A percentile compares a stretch with the other conserved stretches of the same genome.
Conservation (phyloP, 2,113 vertebrate species). For the Protobothrops flavoviridis region DNA sequence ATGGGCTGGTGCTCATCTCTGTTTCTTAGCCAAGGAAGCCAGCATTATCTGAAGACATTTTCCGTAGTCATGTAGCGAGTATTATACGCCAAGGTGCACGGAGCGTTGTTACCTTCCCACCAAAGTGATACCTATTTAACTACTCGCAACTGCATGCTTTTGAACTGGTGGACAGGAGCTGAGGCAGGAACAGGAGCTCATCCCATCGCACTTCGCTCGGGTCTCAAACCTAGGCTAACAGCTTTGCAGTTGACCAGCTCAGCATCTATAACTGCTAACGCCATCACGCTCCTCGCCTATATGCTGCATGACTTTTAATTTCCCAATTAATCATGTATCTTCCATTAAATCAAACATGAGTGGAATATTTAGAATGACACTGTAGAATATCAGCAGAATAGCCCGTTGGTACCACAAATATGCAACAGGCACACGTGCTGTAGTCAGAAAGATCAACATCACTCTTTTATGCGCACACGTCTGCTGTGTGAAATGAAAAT, state of each 20-base stretch:
- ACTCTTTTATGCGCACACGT: neutral
- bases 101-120: neutral
- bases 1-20: neutral
- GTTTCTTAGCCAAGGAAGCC: neutral
- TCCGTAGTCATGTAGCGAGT: neutral
- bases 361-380: neutral
- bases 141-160: neutral
- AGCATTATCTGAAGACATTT: neutral
- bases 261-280: no score
- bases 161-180: neutral
- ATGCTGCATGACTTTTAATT: neutral
- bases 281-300: neutral
- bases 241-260: no score
- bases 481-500: neutral
- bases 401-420: neutral
- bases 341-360: neutral
- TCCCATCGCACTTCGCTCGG: neutral
- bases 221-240: neutral
- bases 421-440: neutral
- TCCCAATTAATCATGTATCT: neutral
- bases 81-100: neutral
- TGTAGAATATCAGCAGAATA: rapidly evolving
- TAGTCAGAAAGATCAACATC: neutral
- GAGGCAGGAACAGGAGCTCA: neutral
- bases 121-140: neutral